phyloP scores from a whole-genome alignment of 2,113 vertebrate genomes.

The Neodontobutis hainanensis region DNA sequence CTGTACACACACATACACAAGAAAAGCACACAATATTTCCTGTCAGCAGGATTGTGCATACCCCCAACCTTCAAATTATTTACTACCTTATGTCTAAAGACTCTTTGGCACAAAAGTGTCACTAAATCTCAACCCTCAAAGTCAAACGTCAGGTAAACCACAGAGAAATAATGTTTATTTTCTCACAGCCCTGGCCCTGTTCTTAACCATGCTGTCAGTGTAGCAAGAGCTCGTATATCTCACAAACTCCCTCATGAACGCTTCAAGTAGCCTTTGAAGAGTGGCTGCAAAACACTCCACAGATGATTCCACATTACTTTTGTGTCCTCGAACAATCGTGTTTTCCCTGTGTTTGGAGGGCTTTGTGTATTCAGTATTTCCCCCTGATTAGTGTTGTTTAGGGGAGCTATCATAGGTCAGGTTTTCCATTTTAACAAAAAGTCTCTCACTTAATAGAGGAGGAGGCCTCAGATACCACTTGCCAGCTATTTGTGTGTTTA shows the following conservation, averaged over 20 bases:
- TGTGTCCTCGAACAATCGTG: conserved; percentile 32
- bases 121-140: conserved; percentile 83
- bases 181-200: conserved; percentile 74
- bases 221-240: conserved; percentile 61
- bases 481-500: no score
- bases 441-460: no score
- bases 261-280: conserved; percentile 60
- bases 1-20: conserved; percentile 24
- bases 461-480: no score
- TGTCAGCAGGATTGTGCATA: conserved; percentile 73
- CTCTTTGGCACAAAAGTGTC: conserved; percentile 77
- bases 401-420: not conserved
- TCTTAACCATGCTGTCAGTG: conserved; percentile 75
- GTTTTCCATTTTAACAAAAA: not conserved
- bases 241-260: conserved; percentile 61
- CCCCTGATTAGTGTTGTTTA: no score
- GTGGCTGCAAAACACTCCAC: conserved; percentile 45
- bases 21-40: conserved; percentile 67
- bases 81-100: conserved; percentile 74
- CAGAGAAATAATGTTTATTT: conserved; percentile 85
- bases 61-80: conserved; percentile 81
- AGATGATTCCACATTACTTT: conserved; percentile 37
- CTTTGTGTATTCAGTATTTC: not conserved
- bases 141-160: conserved; percentile 81
- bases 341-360: conserved; percentile 11